Evolutionary conservation across 2,797 vertebrate species (phyloP), one percentile per base, ranked within the genome.

Genomic region (Odontamblyopus lacepedii): DNA sequence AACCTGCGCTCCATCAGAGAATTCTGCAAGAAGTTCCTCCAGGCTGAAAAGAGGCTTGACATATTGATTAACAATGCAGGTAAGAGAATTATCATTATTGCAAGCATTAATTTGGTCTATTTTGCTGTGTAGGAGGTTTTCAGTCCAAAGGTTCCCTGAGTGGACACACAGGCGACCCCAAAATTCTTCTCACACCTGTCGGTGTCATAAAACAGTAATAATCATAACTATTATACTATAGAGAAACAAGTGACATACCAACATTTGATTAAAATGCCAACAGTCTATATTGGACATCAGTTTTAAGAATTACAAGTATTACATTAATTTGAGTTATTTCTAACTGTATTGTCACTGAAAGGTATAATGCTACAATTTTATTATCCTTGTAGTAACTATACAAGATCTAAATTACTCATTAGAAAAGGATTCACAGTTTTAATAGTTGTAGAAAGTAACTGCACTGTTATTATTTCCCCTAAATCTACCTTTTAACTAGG

Each of bases 31-130:
- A 87, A 56, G 64, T 95, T 94, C 74, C 81, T 95, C 8, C 91
- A 93, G 69, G 87, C 38, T 67, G 94, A 95, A 89, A 94, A 94
- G 82, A 90, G 88, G 64, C 91, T 95, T 7, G 92, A 95, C 76
- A 86, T 95, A 77, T 87, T 95, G 56, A 90, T 95, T 71, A 95
- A 95, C 73, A 94, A 94, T 63, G 94, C 94, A 81, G 94, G 95
- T 95, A 71, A 88, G 82, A 23, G 9, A 41, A 63, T 4, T 23
- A 4, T 18, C 29, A 15, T 29, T 15, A 16, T 16, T 38, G 35
- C 35, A 60, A 16, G 2, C n/a, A 23, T 56, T 60, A 7, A 16
- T 29, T 16, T 29, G 15, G 1, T 60, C 6, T 60, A 6, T 11
- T 51, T 6, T 51, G 50, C 15, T 18, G 16, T 48, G 44, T 4